Evolutionary conservation across 2,113 vertebrate genomes (phyloP).

Genomic region (Pollachius pollachius): DNA sequence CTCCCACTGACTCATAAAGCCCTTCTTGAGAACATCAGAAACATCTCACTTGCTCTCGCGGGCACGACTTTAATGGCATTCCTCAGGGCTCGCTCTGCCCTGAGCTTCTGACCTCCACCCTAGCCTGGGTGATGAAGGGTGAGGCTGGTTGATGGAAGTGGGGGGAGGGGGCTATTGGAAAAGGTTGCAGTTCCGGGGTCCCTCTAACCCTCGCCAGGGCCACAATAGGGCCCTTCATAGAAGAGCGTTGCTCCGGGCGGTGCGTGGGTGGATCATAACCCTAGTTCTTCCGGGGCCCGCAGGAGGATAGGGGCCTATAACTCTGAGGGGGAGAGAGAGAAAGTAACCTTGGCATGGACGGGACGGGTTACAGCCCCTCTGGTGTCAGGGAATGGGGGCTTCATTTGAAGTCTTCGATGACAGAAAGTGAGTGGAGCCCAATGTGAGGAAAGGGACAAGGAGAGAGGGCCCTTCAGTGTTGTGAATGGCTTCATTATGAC

Average conservation of each 20-base stretch:
- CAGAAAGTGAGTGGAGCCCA: constrained; percentile 31
- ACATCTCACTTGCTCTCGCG: constrained; percentile 9
- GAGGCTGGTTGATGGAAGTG: constrained; percentile 4
- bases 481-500: constrained; percentile 63
- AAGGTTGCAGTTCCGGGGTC: constrained; percentile 42
- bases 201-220: constrained; percentile 20
- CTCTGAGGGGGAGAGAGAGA: constrained; percentile 37
- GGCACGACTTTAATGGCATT: constrained; percentile 55
- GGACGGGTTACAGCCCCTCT: constrained; percentile 49
- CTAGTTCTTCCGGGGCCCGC: constrained; percentile 27
- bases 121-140: constrained; percentile 25
- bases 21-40: constrained; percentile 32
- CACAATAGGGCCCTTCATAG: constrained; percentile 66
- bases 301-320: constrained; percentile 19
- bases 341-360: constrained; percentile 46
- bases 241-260: constrained; percentile 34
- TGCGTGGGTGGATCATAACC: constrained; percentile 39
- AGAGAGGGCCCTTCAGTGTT: constrained; percentile 18
- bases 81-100: constrained; percentile 50
- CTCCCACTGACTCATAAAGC: constrained; percentile 25
- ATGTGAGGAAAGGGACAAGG: constrained; percentile 23
- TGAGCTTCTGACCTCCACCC: constrained; percentile 43
- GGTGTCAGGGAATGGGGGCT: constrained; percentile 43
- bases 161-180: constrained; percentile 13
- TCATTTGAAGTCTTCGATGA: constrained; percentile 61